These are phyloP conservation scores for Smittia aterrima DNA, from an alignment of 2,888 invertebrate species.

Conservation along the genomic window DNA sequence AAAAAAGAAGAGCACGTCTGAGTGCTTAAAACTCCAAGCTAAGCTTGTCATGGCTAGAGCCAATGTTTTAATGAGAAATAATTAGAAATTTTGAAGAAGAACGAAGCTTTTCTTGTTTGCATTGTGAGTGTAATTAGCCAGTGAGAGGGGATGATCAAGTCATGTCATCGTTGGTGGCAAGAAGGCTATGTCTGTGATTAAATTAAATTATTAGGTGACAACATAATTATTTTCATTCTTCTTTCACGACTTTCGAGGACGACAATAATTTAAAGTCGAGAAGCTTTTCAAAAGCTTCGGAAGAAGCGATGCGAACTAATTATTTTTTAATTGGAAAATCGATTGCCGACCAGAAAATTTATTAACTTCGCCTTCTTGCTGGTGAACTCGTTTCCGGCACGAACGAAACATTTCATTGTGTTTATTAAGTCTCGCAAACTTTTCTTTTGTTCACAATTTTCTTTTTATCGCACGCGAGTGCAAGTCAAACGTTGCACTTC, in stretches of 20 bases:
- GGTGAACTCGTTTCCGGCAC: not conserved
- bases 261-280: no score
- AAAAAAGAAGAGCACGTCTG: not conserved
- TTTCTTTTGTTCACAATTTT: not conserved
- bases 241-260: no score
- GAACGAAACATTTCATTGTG: slow-evolving; percentile 8
- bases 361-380: not conserved
- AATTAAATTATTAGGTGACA: not conserved
- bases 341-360: not conserved
- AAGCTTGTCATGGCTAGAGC: not conserved
- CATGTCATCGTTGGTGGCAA: not conserved
- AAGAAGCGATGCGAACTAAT: not conserved
- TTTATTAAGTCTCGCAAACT: not conserved
- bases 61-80: not conserved
- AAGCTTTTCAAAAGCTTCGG: no score
- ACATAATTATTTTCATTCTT: no score
- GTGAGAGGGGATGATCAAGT: not conserved
- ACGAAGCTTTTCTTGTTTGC: not conserved
- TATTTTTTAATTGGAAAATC: not conserved
- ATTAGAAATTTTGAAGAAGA: not conserved
- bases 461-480: not conserved
- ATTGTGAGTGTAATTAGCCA: not conserved
- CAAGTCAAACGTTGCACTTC: not conserved
- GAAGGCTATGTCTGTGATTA: no score
- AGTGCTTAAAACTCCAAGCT: not conserved